Base-by-base conservation (phyloP, 1,140 invertebrate genomes). In the Pseudomyrmex gracilis region DNA sequence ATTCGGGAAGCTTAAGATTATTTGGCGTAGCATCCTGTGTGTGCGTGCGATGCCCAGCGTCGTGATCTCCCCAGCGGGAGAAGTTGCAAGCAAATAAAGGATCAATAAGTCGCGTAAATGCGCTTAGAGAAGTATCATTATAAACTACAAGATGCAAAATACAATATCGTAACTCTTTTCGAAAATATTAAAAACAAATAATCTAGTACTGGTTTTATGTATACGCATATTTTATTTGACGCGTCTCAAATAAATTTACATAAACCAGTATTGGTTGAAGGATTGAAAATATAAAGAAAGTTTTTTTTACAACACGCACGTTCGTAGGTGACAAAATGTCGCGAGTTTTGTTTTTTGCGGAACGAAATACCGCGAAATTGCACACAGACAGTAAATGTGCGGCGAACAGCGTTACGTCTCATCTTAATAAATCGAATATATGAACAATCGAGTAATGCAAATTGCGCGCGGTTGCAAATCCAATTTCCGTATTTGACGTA, bases 1-100 rank as follows among this genome's bases (percentile, higher is more conserved):
- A 58, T 22, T 58, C 43, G 4, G 58, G 61, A 83, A 67, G 51
- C 22, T 70, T 47, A 55, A 24, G 53, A 80, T 78, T 78, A 55
- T 51, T 68, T 68, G 66, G 45, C 53, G 22, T 49, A 55, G 43
- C 34, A 78, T 43, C 15, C 49, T 24, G 61, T 8, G n/a, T 77
- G 64, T 78, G 5, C 7, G 20, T 51, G 34, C 34, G 34, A 34
- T 34, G 34, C 34, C 34, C 34, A 34, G 34, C 34, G 0, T 34
- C 34, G 34, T 22, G 17, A 67, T 77, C 2, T n/a, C 13, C 1
- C 20, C 17, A 22, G 20, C n/a, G 9, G 49, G 17, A 17, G 45
- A 68, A 68, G 43, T 45, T 45, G 43, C 10, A 22, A 17, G 34
- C 24, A 70, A 80, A 78, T 58, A 57, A 47, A 51, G 68, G 17